Evolutionary conservation across 1,140 invertebrate genomes (phyloP), one percentile per base, ranked within the genome.

Genomic region (Zaprionus gabonicus): DNA sequence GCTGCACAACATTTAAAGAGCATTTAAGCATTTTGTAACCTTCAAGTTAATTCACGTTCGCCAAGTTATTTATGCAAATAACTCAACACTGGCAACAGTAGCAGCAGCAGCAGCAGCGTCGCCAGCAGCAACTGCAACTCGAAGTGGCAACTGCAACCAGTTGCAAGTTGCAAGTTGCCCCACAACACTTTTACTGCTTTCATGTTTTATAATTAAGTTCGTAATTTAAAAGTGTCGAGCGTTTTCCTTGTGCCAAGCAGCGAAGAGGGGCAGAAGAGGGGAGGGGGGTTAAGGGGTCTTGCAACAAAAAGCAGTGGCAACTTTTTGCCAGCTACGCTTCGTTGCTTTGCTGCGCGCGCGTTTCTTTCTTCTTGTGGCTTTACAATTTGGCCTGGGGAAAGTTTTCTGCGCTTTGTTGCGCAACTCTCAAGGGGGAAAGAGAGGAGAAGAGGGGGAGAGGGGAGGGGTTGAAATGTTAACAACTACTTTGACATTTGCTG

Each of bases 191-290:
- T 56, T 36, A 51, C 41, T 55, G 73, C 82, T 81, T 87, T 88
- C 84, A 84, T 87, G 84, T 78, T 87, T 87, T 87, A 88, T 87
- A 87, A 87, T 87, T 87, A 87, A 87, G 84, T 87, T 78, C 71
- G 84, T 88, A 87, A 88, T 88, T 87, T 87, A 88, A 87, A 82
- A 88, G 84, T 88, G 83, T 87, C 83, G 77, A 79, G 74, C 67
- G 38, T 66, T 31, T 34, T 34, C 9, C 9, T 34, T 34, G 31
- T 34, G 31, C 31, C 9, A 34, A 34, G 9, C 31, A 34, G 31
- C 7, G 31, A 31, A 31, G 31, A 10, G 31, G 27, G 59, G 51
- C 56, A 51, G 41, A 31, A 58, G 59, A 34, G 80, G 41, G 41
- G n/a, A 3, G 0, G 0, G n/a, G 10, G 13, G 31, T 10, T 34